Base-by-base conservation (phyloP, 2,888 invertebrate species). In the Ellobium chinense region DNA sequence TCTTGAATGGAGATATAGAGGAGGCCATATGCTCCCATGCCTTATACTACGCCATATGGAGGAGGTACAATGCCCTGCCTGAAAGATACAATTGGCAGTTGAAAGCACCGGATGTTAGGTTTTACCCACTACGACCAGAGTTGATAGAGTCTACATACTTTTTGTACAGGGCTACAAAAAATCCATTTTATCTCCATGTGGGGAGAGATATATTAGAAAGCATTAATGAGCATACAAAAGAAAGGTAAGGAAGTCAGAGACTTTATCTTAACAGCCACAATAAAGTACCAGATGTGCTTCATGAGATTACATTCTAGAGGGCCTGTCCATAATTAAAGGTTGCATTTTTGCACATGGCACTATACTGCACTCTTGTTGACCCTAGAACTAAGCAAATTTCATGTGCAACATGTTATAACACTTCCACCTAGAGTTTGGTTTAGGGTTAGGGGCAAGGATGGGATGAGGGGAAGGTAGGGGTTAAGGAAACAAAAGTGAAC, bases 21-120 rank as follows among this genome's bases (percentile, higher is more conserved):
- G 95, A 95, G 90, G 95, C 95, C 3, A 95, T 95, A 63, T 95
- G 95, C 89, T 93, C 94, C 9, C 95, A 95, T 89, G 95, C 95
- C 0, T 90, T 95, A 24, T 95, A 94, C 91, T 95, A 95, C 89
- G 93, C 94, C 36, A 94, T 95, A 70, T 95, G 95, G 95, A 93
- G 94, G 85, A 93, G 94, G 82, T 95, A 94, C 88, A 94, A 94
- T 56, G 86, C 88, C 29, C 82, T 95, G 27, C 95, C 92, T 2
- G 93, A 93, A 83, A 83, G 92, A 24, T 92, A 88, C 88, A 94
- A 94, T 85, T 94, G 94, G 93, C 88, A 92, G 75, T 80, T 91
- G 21, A 91, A 91, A 85, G 89, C 87, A 34, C 94, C 95, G 1
- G 95, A 95, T 89, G 94, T 95, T 24, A 87, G 91, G 27, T 95